These are phyloP conservation scores for Danionella cerebrum DNA, from an alignment of 2,113 vertebrate genomes.

Conservation along the genomic window DNA sequence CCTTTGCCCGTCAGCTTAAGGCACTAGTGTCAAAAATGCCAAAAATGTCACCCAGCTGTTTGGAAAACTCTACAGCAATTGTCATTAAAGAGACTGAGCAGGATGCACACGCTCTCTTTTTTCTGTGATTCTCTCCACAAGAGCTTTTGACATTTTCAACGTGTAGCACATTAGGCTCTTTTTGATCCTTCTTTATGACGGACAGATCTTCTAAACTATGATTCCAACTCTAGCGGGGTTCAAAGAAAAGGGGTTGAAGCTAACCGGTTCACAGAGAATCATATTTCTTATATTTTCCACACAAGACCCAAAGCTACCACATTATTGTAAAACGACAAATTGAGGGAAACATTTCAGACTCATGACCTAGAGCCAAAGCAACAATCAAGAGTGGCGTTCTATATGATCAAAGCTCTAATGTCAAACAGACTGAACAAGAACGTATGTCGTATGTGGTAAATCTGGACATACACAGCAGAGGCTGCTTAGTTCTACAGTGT, in stretches of 20 bases:
- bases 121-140: neutral
- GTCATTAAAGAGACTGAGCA: neutral
- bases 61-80: neutral
- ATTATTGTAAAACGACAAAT: constrained; percentile 9
- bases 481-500: neutral
- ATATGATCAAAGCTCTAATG: neutral
- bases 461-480: neutral
- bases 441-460: neutral
- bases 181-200: constrained; percentile 19
- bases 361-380: neutral
- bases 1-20: constrained; percentile 8
- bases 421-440: neutral
- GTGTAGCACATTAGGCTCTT: neutral
- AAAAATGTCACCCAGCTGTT: neutral
- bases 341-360: constrained; percentile 8
- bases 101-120: neutral
- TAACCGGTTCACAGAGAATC: constrained; percentile 27
- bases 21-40: constrained; percentile 3
- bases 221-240: constrained; percentile 24
- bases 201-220: neutral
- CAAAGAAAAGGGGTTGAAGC: constrained; percentile 33
- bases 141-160: neutral
- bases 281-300: constrained; percentile 38
- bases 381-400: neutral
- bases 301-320: neutral